A percentile compares a stretch with the other conserved stretches of the same genome.
Conservation (phyloP, 2,797 vertebrate genomes). For the Brachymystax lenok region DNA sequence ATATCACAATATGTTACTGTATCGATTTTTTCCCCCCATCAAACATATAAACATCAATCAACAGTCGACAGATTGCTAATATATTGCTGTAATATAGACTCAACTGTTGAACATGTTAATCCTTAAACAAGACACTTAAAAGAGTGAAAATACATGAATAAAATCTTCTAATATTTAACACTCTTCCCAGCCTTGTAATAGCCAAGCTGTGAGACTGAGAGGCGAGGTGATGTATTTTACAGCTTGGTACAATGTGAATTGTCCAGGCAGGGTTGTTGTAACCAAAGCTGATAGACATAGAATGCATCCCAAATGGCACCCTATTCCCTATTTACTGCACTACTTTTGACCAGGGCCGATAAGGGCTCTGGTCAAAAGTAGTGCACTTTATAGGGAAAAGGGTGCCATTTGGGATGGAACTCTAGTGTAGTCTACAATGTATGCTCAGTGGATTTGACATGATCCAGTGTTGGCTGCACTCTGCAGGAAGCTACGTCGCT, state of each 20-base stretch:
- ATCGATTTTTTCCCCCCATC: too few relatives aligned
- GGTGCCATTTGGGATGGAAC: not conserved
- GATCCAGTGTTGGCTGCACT: conserved; percentile 84
- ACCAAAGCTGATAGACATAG: conserved; percentile 58
- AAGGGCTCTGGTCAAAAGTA: not conserved
- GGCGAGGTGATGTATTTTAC: conserved; percentile 12
- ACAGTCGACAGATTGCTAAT: not conserved
- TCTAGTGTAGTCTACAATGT: conserved; percentile 12
- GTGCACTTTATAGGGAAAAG: not conserved
- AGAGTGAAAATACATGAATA: not conserved
- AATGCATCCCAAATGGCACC: conserved; percentile 14
- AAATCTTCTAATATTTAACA: conserved; percentile 6
- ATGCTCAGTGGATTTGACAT: conserved; percentile 83
- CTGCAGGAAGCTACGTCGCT: conserved; percentile 95
- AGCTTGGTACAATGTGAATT: conserved; percentile 36
- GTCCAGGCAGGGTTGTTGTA: conserved; percentile 66
- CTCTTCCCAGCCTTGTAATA: not conserved
- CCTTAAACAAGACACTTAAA: not conserved
- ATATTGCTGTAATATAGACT: not conserved
- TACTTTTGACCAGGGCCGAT: not conserved
- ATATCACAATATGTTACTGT: too few relatives aligned
- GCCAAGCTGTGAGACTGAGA: conserved; percentile 6
- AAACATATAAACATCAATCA: not conserved
- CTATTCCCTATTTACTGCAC: not conserved
- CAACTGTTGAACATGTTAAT: conserved; percentile 3